Conservation (phyloP, 1,140 invertebrate species). For the Drosophila sturtevanti region DNA sequence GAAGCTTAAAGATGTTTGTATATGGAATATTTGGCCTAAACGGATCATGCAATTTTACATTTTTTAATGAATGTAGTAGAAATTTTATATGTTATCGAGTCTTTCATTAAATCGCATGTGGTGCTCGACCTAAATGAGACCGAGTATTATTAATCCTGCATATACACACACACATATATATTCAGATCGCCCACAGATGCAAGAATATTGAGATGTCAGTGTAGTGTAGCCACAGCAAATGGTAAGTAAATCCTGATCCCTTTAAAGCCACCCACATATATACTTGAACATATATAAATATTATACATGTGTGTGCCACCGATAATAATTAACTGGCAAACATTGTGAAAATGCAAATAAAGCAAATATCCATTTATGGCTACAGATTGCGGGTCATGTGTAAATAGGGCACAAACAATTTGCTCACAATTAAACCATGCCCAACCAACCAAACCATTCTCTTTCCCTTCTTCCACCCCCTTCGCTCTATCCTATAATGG, state of each 20-base stretch:
- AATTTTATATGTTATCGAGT: no score
- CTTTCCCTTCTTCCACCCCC: conserved; percentile 5
- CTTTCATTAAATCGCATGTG: no score
- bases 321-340: conserved; percentile 45
- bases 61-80: no score
- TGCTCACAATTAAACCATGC: conserved; percentile 48
- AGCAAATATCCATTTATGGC: background rate
- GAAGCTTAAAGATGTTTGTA: no score
- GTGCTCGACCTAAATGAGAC: no score
- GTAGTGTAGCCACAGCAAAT: background rate
- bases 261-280: conserved; percentile 22
- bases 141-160: no score
- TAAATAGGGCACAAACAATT: conserved; percentile 50
- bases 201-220: background rate
- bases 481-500: conserved; percentile 6
- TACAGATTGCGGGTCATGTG: conserved; percentile 16
- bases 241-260: background rate
- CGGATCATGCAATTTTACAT: no score
- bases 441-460: background rate
- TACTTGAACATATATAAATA: conserved; percentile 21
- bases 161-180: no score
- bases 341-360: conserved; percentile 28
- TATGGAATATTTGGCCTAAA: no score
- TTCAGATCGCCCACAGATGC: no score
- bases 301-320: background rate